Conservation (phyloP, 2,113 vertebrate genomes). For the Poicephalus gulielmi region DNA sequence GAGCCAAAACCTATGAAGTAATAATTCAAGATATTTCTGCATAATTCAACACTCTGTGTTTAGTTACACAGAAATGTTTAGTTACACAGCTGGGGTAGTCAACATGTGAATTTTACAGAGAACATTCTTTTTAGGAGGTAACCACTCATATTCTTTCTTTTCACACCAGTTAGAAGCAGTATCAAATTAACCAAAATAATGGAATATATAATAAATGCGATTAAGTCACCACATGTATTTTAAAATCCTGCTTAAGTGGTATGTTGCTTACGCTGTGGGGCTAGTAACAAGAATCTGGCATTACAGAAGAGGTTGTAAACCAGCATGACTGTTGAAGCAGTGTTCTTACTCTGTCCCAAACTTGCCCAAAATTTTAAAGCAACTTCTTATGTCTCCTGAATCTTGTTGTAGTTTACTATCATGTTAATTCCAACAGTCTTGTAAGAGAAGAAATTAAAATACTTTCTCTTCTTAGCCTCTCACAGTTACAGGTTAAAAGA, state of each 20-base stretch:
- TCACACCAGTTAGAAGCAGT: conserved; percentile 20
- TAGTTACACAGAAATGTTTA: not conserved
- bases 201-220: not conserved
- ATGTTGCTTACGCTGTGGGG: not conserved
- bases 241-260: not conserved
- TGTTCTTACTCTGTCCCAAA: not conserved
- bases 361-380: not conserved
- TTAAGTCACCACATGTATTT: not conserved
- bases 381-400: not conserved
- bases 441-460: not conserved
- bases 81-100: not conserved
- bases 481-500: not conserved
- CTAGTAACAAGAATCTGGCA: not conserved
- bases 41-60: not conserved
- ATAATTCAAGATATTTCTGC: conserved; percentile 46
- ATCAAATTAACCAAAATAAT: not conserved
- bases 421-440: not conserved
- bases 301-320: not conserved
- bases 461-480: not conserved
- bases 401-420: not conserved
- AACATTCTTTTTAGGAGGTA: conserved; percentile 42
- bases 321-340: not conserved
- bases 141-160: not conserved
- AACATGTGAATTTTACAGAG: conserved; percentile 54
- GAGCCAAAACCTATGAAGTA: not conserved